These are phyloP conservation scores for Pelosia muscerda DNA, from an alignment of 2,888 invertebrate species.

Conservation along the genomic window DNA sequence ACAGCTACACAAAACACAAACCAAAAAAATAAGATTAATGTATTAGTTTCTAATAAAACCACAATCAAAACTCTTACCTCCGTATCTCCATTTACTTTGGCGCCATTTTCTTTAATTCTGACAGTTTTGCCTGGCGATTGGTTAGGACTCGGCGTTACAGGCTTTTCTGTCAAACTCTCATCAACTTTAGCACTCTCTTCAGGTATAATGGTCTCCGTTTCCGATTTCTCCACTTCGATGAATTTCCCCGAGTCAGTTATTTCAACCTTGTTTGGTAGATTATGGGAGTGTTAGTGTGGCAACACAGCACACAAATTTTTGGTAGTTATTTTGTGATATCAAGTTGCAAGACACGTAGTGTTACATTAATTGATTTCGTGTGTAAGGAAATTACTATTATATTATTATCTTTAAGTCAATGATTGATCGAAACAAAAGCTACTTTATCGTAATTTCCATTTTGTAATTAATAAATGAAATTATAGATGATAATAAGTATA, in stretches of 20 bases:
- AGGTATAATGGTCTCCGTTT: constrained; percentile 54
- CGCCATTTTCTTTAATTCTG: constrained; percentile 80
- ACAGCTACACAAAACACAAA: constrained; percentile 26
- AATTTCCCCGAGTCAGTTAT: constrained; percentile 83
- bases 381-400: too few species aligned
- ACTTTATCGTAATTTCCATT: neutral
- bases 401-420: too few species aligned
- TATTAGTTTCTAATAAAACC: constrained; percentile 43
- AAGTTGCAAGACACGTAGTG: neutral
- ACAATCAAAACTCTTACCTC: constrained; percentile 63
- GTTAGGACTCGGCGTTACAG: constrained; percentile 64
- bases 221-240: constrained; percentile 81
- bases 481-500: neutral
- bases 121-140: constrained; percentile 80
- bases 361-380: neutral
- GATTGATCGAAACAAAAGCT: too few species aligned
- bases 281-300: constrained; percentile 71
- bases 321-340: constrained; percentile 43
- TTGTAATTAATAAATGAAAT: too few species aligned
- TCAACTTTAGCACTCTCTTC: constrained; percentile 50
- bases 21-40: constrained; percentile 45
- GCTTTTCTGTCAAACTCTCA: constrained; percentile 46
- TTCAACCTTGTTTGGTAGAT: constrained; percentile 80
- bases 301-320: constrained; percentile 67
- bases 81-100: constrained; percentile 68